phyloP scores from a whole-genome alignment of 2,113 vertebrate species.

The Trematocara unimaculatum region DNA sequence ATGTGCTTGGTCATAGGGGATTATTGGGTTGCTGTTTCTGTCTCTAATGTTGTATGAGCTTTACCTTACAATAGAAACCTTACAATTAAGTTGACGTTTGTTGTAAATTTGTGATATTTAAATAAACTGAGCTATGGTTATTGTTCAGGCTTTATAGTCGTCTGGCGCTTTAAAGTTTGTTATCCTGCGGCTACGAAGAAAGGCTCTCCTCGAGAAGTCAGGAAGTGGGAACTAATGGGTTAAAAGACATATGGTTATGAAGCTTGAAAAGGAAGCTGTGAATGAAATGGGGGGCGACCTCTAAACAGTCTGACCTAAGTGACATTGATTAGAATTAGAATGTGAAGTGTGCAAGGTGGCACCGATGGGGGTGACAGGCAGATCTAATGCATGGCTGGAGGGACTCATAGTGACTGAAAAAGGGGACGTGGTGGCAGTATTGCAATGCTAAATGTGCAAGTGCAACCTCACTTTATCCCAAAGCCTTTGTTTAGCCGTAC shows the following conservation, averaged over 20 bases:
- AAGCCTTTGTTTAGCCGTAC: conserved; percentile 4
- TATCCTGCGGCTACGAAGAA: not conserved
- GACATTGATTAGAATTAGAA: conserved; percentile 78
- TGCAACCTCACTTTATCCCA: not conserved
- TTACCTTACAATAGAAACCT: not conserved
- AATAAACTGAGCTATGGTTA: not conserved
- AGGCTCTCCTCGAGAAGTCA: not conserved
- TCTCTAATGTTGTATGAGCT: not conserved
- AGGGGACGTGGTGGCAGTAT: conserved; percentile 41
- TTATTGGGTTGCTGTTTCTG: not conserved
- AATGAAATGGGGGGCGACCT: conserved; percentile 57
- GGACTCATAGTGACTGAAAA: conserved; percentile 17
- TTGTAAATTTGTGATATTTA: not conserved
- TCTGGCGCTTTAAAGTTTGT: not conserved
- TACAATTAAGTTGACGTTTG: not conserved
- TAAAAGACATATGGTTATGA: conserved; percentile 77
- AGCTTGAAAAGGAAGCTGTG: conserved; percentile 64
- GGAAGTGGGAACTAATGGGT: conserved; percentile 58
- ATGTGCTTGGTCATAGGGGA: not conserved
- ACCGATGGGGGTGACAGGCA: conserved; percentile 49
- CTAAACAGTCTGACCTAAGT: conserved; percentile 71
- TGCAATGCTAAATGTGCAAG: conserved; percentile 47
- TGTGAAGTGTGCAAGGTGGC: conserved; percentile 68
- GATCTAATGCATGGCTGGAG: conserved; percentile 53
- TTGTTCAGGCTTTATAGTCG: not conserved